Conservation (phyloP, 2,888 invertebrate genomes). For the Dynastes grantii region DNA sequence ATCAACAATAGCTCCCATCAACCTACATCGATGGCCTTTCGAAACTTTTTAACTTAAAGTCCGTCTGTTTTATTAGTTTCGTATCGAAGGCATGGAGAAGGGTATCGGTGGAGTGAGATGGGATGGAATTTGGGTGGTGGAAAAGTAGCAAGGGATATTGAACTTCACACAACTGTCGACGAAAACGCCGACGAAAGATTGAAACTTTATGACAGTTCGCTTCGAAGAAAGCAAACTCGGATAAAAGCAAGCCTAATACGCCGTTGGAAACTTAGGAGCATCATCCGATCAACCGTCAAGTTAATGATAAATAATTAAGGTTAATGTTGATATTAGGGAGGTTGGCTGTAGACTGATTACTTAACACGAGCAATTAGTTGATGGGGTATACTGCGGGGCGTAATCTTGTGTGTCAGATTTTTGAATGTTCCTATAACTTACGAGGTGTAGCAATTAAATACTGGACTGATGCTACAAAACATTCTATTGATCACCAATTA, state of each 20-base stretch:
- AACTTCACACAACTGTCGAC: background rate
- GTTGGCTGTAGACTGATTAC: constrained; percentile 16
- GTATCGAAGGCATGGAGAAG: constrained; percentile 5
- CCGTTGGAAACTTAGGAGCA: background rate
- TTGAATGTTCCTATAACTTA: too few relatives aligned
- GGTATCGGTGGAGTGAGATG: constrained; percentile 4
- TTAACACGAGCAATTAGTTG: background rate
- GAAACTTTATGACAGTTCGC: constrained; percentile 42
- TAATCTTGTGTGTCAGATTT: too few relatives aligned
- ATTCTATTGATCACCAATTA: too few relatives aligned
- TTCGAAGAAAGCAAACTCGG: background rate
- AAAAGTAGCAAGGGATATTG: too few relatives aligned
- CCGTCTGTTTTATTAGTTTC: constrained; percentile 48
- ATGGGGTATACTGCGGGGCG: background rate
- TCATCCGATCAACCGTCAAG: background rate
- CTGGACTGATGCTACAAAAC: too few relatives aligned
- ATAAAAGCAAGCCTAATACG: constrained; percentile 10
- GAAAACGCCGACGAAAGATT: constrained; percentile 32
- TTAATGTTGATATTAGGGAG: constrained; percentile 43
- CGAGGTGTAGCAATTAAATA: too few relatives aligned
- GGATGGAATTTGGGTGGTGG: background rate
- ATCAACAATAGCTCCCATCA: constrained; percentile 45
- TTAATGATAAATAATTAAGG: constrained; percentile 2
- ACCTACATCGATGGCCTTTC: constrained; percentile 35
- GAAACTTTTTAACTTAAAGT: constrained; percentile 44